Evolutionary conservation across 2,888 invertebrate genomes (phyloP), one percentile per base, ranked within the genome.

Genomic region (Nomada flava): DNA sequence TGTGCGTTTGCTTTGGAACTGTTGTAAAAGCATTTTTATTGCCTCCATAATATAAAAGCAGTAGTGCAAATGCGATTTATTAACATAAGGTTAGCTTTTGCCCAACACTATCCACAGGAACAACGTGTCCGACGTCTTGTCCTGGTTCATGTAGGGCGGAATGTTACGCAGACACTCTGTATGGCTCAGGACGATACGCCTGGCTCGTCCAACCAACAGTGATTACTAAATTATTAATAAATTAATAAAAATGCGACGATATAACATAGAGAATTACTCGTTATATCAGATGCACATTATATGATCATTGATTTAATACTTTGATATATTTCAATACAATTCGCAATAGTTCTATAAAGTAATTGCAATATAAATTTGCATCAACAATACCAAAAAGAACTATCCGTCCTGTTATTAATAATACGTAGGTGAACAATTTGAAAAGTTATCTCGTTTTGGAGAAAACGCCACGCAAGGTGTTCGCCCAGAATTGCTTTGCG

Each of bases 181-280:
- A 89, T 89, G 89, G 89, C 88, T 89, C 89, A 89, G 89, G 89
- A 89, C 89, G 89, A 89, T 89, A 89, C 89, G 89, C 74, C 88
- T 90, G 89, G 84, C 88, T 75, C 85, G 89, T 84, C 67, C 60
- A 80, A 73, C 53, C 86, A 83, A 62, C 88, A 52, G 67, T 67
- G 73, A 36, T 36, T 36, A 36, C 36, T 36, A 59, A 29, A 11
- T 69, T 13, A 55, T 11, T 5, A 76, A 23, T 36, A 15, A 36
- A 63, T 70, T 64, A 42, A 55, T 47, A 10, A 68, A 23, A 23
- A 36, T 60, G 15, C 13, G 4, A 36, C 15, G 59, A 59, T 50
- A 36, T 47, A 50, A 36, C 20, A 50, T 9, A 1, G 9, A 47
- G 23, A n/a, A 63, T 20, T 44, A 47, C n/a, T 57, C 11, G 55